Base-by-base conservation (phyloP, 2,113 vertebrate genomes). In the Fregetta grallaria region DNA sequence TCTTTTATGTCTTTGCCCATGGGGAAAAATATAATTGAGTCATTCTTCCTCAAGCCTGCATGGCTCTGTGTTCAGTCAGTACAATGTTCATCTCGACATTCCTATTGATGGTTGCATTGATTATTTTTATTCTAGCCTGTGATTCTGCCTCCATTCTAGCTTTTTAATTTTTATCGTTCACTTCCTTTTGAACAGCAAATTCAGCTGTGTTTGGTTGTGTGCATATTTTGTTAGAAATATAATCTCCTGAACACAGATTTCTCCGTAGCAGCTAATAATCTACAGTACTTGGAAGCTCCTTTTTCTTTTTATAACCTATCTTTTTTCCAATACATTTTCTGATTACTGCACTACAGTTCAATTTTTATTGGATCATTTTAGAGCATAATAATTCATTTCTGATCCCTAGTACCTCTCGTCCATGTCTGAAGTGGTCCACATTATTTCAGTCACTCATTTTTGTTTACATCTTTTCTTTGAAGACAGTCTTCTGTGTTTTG, bases 331-430 rank as follows among this genome's bases (percentile, higher is more conserved):
- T 97, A 95, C 77, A 21, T 93, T 92, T 91, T 94, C 94, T 95
- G 94, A 96, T 96, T 95, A 96, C 89, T 94, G 67, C 82, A 89
- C 59, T 95, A 74, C 59, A 61, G 84, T 95, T 96, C 52, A 6
- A 97, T 96, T 97, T 97, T 97, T 97, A 97, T 95, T 95, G 95
- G 94, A 91, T 92, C 91, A 55, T 94, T 97, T 97, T 95, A 95
- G 89, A 90, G 79, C 15, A 3, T 95, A 93, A 96, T 97, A 96
- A 95, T 94, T 97, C 94, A 95, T 96, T 97, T 95, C 80, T 93
- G 96, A 95, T 96, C 95, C 92, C 67, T 94, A 66, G 70, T 95
- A 90, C 89, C 74, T 92, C 91, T 97, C 4, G 42, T 90, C 94
- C 61, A 2, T 71, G 78, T 86, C 90, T 97, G 82, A 97, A 97